Evolutionary conservation across 2,797 vertebrate genomes (phyloP), one percentile per base, ranked within the genome.

Genomic region (Pantherophis vulpinus): DNA sequence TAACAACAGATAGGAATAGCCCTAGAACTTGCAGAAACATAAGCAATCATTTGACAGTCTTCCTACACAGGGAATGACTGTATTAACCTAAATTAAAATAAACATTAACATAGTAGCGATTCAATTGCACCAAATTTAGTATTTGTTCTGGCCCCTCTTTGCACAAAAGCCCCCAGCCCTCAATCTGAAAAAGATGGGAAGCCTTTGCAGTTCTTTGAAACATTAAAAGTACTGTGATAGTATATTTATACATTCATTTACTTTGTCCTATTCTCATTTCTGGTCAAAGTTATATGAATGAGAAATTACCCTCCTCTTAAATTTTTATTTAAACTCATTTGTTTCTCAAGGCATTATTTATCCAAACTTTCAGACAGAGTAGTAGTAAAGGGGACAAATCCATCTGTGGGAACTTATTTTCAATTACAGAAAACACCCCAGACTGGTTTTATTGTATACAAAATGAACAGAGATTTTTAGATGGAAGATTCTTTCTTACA

Each of bases 381-480:
- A 42, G 32, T 12, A 55, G 59, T 79, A 90, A 79, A 86, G 51
- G 29, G 59, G 51, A 25, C n/a, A 86, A 42, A 90, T 90, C 47
- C 47, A 63, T 14, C 58, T 89, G 29, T 86, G 37, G 18, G 2
- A 16, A 11, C 29, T 55, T 63, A 55, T 61, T 86, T 54, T 60
- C 47, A 29, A 20, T 2, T 27, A 63, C 37, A 59, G n/a, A 13
- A 89, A 74, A 89, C 2, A 54, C 88, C 91, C 92, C 37, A 42
- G 18, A 42, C 1, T 89, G 8, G 25, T 70, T 0, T 0, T 63
- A 20, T 95, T 92, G 90, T 79, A 74, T 55, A 89, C 3, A n/a
- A 55, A 55, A 92, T 8, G 3, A 92, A 74, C 63, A 93, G 20
- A 66, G 42, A n/a, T 94, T 94, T 89, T 74, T 91, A 47, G 79